Percentiles rank a stretch among this genome's conserved stretches.
Evolutionary conservation across 2,113 vertebrate species (phyloP).

Genomic region (cat (Felis catus)): DNA sequence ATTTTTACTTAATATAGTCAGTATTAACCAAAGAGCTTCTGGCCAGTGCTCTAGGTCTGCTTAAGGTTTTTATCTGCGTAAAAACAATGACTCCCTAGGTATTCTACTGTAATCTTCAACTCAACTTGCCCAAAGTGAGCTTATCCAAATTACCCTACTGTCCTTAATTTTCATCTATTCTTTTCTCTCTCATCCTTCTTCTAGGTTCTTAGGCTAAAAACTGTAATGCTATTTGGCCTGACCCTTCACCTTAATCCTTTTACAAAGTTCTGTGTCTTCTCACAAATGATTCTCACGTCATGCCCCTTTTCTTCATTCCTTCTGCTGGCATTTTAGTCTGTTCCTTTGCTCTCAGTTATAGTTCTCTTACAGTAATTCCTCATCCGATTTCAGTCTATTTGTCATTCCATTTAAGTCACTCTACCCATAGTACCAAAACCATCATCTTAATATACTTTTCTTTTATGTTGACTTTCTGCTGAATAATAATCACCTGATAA

Average conservation of each 20-base stretch:
- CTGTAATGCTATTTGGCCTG: background rate
- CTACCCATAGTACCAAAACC: background rate
- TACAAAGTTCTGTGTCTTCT: background rate
- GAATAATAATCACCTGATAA: background rate
- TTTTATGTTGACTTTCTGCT: conserved; percentile 26
- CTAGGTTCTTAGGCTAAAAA: background rate
- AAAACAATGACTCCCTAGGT: background rate
- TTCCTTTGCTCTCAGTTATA: background rate
- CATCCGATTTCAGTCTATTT: background rate
- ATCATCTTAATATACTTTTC: conserved; percentile 1
- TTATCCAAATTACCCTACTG: background rate
- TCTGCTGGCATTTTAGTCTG: background rate
- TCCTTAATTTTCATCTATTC: background rate
- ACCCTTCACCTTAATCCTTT: background rate
- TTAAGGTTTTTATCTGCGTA: background rate
- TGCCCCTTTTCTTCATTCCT: background rate
- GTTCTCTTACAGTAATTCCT: background rate
- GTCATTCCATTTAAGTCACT: conserved; percentile 1
- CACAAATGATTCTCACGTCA: background rate
- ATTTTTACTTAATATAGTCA: background rate
- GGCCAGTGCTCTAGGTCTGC: background rate
- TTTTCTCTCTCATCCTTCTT: conserved; percentile 17
- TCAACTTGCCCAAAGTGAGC: background rate
- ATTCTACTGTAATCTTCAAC: background rate
- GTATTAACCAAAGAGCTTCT: background rate